Evolutionary conservation across 2,797 vertebrate genomes (phyloP).

Genomic region (Vultur gryphus): DNA sequence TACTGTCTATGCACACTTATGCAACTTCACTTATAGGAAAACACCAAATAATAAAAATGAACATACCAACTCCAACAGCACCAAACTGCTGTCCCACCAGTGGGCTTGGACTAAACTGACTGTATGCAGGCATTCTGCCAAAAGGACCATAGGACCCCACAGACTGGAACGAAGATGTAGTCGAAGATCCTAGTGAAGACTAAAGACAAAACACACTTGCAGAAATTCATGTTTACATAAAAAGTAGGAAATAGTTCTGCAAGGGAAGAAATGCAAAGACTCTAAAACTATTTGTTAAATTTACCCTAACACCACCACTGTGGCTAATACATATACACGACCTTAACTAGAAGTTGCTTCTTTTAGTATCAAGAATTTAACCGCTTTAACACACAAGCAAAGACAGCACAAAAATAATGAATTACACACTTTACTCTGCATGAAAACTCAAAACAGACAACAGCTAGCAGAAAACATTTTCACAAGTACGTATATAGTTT

Average conservation of each 20-base stretch:
- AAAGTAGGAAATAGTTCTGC: neutral
- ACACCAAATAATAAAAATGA: neutral
- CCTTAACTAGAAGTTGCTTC: neutral
- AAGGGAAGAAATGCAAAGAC: neutral
- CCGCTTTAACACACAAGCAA: neutral
- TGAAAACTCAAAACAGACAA: neutral
- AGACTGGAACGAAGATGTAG: conserved; percentile 86
- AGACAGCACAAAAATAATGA: neutral
- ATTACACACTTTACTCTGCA: neutral
- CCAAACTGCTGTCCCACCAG: conserved; percentile 85
- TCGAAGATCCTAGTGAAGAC: conserved; percentile 89
- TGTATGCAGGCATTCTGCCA: conserved; percentile 87
- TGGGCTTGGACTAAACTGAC: conserved; percentile 85
- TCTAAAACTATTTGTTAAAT: neutral
- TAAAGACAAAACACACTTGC: conserved; percentile 62
- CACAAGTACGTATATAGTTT: neutral
- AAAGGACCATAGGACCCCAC: conserved; percentile 88
- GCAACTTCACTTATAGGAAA: neutral
- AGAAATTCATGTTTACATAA: neutral
- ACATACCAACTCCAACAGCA: conserved; percentile 84
- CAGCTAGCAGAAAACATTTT: neutral
- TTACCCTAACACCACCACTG: neutral
- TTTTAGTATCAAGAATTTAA: neutral
- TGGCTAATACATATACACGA: neutral
- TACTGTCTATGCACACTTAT: neutral